These are phyloP conservation scores for Gymnopithys bicolor DNA, from an alignment of 2,797 vertebrate species.

Conservation along the genomic window DNA sequence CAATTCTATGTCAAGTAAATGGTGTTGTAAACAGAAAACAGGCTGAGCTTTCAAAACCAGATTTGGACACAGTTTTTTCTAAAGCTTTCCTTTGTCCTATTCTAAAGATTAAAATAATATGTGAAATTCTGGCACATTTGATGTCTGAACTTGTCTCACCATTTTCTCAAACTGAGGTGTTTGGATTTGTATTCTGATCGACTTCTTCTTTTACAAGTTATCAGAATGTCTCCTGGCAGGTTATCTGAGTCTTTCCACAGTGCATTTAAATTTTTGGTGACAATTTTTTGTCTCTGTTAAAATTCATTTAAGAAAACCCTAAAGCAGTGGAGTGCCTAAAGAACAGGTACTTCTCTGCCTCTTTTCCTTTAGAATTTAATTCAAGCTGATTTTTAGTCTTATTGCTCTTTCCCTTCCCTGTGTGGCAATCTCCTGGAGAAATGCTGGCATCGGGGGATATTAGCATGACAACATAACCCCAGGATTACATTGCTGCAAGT, in stretches of 20 bases:
- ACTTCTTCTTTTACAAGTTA: not conserved
- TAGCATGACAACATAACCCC: accelerated
- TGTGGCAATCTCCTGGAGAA: not conserved
- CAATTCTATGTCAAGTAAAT: not conserved
- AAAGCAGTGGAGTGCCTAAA: not conserved
- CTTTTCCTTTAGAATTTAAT: not conserved
- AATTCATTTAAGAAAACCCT: not conserved
- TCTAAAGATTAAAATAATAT: not conserved
- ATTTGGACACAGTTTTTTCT: not conserved
- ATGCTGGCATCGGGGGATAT: accelerated
- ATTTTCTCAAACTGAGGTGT: not conserved
- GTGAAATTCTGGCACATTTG: not conserved
- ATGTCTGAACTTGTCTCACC: not conserved
- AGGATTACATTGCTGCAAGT: accelerated
- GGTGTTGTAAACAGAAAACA: not conserved
- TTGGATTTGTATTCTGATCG: not conserved
- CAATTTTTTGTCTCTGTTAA: not conserved
- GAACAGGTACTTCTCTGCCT: not conserved
- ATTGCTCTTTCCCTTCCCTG: not conserved
- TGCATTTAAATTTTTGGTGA: not conserved
- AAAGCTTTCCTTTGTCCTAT: not conserved
- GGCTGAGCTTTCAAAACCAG: not conserved
- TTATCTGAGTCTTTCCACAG: not conserved
- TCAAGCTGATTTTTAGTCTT: not conserved
- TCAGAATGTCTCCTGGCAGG: not conserved